Evolutionary conservation across 2,113 vertebrate genomes (phyloP), one percentile per base, ranked within the genome.

Genomic region (Neolamprologus sp.): DNA sequence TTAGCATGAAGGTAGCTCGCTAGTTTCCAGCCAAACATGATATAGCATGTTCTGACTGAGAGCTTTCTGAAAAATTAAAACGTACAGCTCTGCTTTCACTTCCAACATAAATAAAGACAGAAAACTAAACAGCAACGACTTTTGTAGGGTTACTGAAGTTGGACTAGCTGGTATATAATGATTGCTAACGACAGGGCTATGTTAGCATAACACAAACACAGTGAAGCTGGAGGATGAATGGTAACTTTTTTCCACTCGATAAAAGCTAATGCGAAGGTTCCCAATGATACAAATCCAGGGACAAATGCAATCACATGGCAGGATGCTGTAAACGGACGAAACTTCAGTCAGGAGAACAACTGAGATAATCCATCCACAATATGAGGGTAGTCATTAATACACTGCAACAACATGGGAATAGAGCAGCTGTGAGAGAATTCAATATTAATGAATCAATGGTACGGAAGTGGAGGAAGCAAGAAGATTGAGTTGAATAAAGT

Each of bases 311-410:
- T 14, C 54, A 14, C 54, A 26, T 57, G 54, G 21, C 54, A 26
- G 54, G 54, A 57, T 57, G 54, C 21, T 5, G 21, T 57, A 57
- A 57, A 57, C 0, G 4, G 54, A 57, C 4, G 0, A 57, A 57
- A 8, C 21, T 57, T 57, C 54, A 26, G 54, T 57, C 54, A 14
- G 54, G 54, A 57, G 54, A 57, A 57, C 54, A 57, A 57, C 54
- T 57, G 4, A 57, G 12, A 26, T 57, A 26, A 57, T 57, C 54
- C 54, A 26, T 57, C 54, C 23, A 57, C 54, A 57, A 57, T 57
- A 57, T 0, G 12, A 26, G 21, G 7, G 0, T 26, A 57, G 12
- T 57, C 21, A 57, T 57, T 57, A 5, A 57, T 57, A 26, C 0
- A 57, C 12, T 57, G 23, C 23, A 57, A 57, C 54, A 58, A 58